Conservation (phyloP, 2,888 invertebrate species). For the Idaea biselata region DNA sequence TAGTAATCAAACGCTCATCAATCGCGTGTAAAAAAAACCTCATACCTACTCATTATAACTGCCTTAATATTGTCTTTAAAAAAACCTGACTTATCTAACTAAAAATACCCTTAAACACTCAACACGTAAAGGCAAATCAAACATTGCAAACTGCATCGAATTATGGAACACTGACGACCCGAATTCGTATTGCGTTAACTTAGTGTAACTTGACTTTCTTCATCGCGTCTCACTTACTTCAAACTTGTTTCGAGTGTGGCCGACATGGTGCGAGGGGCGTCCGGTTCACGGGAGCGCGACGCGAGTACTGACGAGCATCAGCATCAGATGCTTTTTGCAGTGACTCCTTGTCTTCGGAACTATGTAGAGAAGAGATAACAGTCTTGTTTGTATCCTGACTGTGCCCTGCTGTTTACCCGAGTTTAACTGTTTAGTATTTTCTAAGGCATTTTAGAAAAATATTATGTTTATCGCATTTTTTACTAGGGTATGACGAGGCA, state of each 20-base stretch:
- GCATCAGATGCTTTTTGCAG: neutral
- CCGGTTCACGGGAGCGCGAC: conserved; percentile 6
- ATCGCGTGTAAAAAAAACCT: too few relatives aligned
- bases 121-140: conserved; percentile 3
- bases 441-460: too few relatives aligned
- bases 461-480: too few relatives aligned
- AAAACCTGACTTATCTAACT: neutral
- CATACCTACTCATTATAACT: too few relatives aligned
- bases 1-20: too few relatives aligned
- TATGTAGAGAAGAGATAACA: neutral
- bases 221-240: conserved; percentile 62
- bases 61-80: too few relatives aligned
- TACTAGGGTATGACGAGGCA: too few relatives aligned
- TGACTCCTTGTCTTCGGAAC: neutral
- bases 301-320: neutral
- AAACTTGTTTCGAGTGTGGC: conserved; percentile 65
- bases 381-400: neutral
- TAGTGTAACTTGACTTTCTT: conserved; percentile 38
- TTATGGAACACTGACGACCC: conserved; percentile 12
- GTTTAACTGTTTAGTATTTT: too few relatives aligned
- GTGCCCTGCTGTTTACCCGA: too few relatives aligned
- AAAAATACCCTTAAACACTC: neutral
- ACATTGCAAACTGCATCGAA: conserved; percentile 3
- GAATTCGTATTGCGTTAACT: conserved; percentile 25
- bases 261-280: conserved; percentile 48